Conservation (phyloP, 2,797 vertebrate genomes). For the Rachycentron canadum region DNA sequence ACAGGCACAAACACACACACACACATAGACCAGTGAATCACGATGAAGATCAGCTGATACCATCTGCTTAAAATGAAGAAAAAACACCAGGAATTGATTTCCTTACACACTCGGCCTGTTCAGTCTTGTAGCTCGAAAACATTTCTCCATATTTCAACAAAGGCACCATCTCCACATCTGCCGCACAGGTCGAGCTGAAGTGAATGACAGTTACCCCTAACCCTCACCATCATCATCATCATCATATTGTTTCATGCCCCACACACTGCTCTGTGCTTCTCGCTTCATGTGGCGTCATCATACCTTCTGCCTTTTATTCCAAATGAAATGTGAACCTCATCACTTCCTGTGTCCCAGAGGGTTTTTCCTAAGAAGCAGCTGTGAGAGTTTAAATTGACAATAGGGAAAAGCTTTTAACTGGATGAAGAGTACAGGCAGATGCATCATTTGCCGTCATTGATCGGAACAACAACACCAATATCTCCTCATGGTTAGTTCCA, state of each 20-base stretch:
- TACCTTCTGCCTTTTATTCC: not conserved
- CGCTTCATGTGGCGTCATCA: too few relatives aligned
- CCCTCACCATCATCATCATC: not conserved
- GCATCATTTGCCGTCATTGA: not conserved
- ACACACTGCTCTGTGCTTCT: too few relatives aligned
- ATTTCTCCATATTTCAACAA: conserved; percentile 1
- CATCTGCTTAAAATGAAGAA: conserved; percentile 7
- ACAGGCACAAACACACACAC: conserved; percentile 7
- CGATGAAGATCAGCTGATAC: conserved; percentile 44
- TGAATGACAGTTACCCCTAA: conserved; percentile 5
- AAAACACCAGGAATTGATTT: conserved; percentile 43
- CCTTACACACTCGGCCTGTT: not conserved
- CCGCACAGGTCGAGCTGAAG: not conserved
- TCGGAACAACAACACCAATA: not conserved
- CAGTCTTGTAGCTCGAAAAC: conserved; percentile 28
- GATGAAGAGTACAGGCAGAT: not conserved
- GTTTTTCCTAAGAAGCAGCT: not conserved
- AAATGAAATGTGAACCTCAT: conserved; percentile 3
- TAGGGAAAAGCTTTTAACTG: not conserved
- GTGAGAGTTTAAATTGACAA: not conserved
- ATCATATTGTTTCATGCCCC: not conserved
- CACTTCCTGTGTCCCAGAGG: not conserved
- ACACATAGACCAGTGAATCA: conserved; percentile 34
- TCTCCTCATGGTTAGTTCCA: too few relatives aligned
- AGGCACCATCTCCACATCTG: not conserved